Conservation (phyloP, 2,888 invertebrate species). For the Cheilosia pagana region DNA sequence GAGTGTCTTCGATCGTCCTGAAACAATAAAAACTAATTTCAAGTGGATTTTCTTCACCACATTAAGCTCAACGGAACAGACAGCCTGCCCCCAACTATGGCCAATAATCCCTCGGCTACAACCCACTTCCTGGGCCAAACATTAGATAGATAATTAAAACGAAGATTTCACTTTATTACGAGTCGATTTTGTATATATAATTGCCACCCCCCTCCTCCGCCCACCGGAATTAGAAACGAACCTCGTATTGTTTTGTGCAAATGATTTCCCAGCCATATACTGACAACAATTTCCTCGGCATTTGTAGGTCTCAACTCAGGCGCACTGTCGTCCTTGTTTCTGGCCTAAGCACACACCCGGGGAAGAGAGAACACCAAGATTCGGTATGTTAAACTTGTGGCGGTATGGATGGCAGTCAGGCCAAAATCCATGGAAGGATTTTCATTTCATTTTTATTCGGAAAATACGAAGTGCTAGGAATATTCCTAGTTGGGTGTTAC, state of each 20-base stretch:
- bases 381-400: slow-evolving; percentile 54
- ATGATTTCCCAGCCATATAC: slow-evolving; percentile 71
- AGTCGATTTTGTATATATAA: slow-evolving; percentile 52
- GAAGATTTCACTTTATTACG: slow-evolving; percentile 70
- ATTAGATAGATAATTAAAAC: slow-evolving; percentile 72
- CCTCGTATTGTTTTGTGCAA: slow-evolving; percentile 66
- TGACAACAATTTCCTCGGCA: slow-evolving; percentile 69
- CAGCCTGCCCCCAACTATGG: slow-evolving; percentile 43
- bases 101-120: slow-evolving; percentile 61
- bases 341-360: slow-evolving; percentile 15
- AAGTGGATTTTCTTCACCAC: slow-evolving; percentile 73
- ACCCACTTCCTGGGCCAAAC: slow-evolving; percentile 23
- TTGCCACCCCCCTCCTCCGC: neutral
- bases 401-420: slow-evolving; percentile 23
- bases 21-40: slow-evolving; percentile 68
- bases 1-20: slow-evolving; percentile 51
- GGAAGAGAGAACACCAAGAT: slow-evolving; percentile 24
- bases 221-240: slow-evolving; percentile 54
- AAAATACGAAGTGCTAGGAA: slow-evolving; percentile 75
- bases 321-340: slow-evolving; percentile 44
- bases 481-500: slow-evolving; percentile 76
- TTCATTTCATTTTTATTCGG: slow-evolving; percentile 74
- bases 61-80: slow-evolving; percentile 68
- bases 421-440: slow-evolving; percentile 70
- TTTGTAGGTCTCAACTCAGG: slow-evolving; percentile 31